Evolutionary conservation across 1,140 invertebrate genomes (phyloP).

Genomic region (Thaumetopoea pityocampa): DNA sequence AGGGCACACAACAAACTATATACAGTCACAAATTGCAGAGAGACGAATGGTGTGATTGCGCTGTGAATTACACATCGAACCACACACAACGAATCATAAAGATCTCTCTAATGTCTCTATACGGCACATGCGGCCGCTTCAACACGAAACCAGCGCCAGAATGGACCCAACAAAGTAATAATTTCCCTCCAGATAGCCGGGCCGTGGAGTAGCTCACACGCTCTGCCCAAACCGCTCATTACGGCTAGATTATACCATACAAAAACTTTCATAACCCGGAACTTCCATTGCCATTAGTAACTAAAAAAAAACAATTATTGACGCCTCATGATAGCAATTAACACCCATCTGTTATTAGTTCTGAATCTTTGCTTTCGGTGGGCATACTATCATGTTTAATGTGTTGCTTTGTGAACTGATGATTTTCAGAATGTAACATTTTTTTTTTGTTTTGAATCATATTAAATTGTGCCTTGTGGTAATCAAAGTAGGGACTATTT

Average conservation of each 20-base stretch:
- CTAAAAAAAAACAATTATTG: conserved; percentile 69
- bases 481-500: conserved; percentile 24
- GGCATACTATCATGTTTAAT: conserved; percentile 43
- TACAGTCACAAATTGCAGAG: conserved; percentile 39
- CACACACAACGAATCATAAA: conserved; percentile 56
- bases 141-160: conserved; percentile 40
- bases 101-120: conserved; percentile 65
- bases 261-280: conserved; percentile 68
- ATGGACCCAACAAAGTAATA: conserved; percentile 48
- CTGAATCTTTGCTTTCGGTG: conserved; percentile 45
- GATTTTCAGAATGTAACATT: conserved; percentile 24
- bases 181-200: conserved; percentile 47
- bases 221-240: conserved; percentile 58
- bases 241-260: conserved; percentile 62
- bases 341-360: conserved; percentile 55
- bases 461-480: conserved; percentile 24
- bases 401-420: conserved; percentile 24
- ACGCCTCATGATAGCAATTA: conserved; percentile 63
- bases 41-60: conserved; percentile 41
- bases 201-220: conserved; percentile 49
- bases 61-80: conserved; percentile 39
- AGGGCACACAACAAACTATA: conserved; percentile 30
- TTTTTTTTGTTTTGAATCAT: conserved; percentile 6
- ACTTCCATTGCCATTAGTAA: conserved; percentile 55
- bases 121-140: conserved; percentile 35